Conservation (phyloP, 2,888 invertebrate species). For the Bhutanitis thaidina region DNA sequence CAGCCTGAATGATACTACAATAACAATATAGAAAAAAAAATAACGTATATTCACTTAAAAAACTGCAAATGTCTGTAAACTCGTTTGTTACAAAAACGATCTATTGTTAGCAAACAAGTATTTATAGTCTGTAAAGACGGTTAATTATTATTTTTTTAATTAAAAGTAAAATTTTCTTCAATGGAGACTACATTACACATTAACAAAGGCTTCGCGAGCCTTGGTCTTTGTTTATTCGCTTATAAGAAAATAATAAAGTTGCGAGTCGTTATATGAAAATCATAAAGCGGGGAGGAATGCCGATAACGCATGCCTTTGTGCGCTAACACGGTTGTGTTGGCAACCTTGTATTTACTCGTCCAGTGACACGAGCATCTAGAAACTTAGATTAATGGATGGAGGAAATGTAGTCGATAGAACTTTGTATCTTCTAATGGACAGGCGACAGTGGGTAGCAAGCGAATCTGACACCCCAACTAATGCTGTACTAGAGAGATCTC, state of each 20-base stretch:
- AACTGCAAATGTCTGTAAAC: no score
- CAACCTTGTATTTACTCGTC: constrained; percentile 38
- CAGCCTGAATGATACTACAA: no score
- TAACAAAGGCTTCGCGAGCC: constrained; percentile 3
- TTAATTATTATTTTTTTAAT: no score
- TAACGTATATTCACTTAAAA: no score
- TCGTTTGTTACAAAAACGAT: no score
- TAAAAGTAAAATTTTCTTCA: neutral
- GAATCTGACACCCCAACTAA: no score
- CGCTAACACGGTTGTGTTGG: constrained; percentile 24
- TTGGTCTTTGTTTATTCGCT: constrained; percentile 1
- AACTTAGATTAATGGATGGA: constrained; percentile 27
- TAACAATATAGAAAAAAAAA: no score
- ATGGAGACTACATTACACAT: neutral
- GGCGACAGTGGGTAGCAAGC: no score
- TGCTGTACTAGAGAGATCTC: no score
- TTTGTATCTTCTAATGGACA: no score
- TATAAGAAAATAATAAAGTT: constrained; percentile 1
- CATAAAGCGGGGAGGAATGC: constrained; percentile 21
- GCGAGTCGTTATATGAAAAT: constrained; percentile 12
- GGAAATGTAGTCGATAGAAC: neutral
- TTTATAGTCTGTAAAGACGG: no score
- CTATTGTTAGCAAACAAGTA: no score
- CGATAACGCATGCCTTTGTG: constrained; percentile 19
- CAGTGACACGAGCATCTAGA: constrained; percentile 35